Conservation (phyloP, 2,888 invertebrate species). For the Metacarcinus magister region DNA sequence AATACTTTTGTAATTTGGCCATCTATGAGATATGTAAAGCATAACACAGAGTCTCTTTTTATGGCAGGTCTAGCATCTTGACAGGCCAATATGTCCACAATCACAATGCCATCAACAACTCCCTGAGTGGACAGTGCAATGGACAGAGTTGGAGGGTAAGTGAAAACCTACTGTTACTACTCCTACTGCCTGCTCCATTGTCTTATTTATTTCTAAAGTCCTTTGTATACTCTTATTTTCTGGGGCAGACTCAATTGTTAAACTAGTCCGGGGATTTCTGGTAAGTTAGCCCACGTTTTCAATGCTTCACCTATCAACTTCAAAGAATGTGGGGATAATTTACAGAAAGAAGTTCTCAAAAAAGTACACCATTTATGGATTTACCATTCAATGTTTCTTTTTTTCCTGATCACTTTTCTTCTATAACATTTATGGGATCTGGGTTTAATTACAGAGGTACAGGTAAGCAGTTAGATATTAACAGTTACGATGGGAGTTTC, state of each 20-base stretch:
- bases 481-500: too few species aligned
- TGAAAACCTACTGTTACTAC: neutral
- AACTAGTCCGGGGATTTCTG: too few species aligned
- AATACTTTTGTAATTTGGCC: neutral
- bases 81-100: slow-evolving; percentile 94
- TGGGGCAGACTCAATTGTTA: too few species aligned
- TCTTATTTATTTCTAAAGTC: neutral
- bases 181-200: neutral
- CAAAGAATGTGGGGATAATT: neutral
- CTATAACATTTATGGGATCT: too few species aligned
- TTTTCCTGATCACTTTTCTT: too few species aligned
- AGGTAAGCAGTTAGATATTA: too few species aligned
- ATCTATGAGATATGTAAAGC: neutral
- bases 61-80: slow-evolving; percentile 90
- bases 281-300: too few species aligned
- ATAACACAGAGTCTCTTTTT: neutral
- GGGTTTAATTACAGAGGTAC: too few species aligned
- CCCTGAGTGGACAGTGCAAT: slow-evolving; percentile 91
- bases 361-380: neutral
- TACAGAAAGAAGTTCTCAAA: neutral
- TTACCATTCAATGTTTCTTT: too few species aligned
- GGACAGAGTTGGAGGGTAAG: slow-evolving; percentile 88
- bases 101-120: slow-evolving; percentile 91
- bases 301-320: neutral
- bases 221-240: neutral